Percentiles rank a stretch among this genome's conserved stretches.
phyloP scores from a whole-genome alignment of 2,113 vertebrate species.

The Cyanocitta stelleri region DNA sequence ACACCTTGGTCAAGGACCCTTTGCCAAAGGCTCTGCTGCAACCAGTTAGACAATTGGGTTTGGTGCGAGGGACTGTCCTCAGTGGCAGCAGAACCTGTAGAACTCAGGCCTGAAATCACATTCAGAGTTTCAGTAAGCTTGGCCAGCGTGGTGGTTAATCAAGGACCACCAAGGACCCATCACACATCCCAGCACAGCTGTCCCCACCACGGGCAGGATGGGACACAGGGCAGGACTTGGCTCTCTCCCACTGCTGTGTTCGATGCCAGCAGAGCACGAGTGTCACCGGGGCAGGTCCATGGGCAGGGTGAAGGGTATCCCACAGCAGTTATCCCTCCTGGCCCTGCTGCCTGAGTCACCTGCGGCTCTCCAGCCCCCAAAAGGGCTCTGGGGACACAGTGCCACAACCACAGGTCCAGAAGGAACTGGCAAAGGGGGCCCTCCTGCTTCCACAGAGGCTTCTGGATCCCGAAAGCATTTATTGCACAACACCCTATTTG shows the following conservation, averaged over 20 bases:
- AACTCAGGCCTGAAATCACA: accelerated
- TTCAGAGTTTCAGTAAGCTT: not conserved
- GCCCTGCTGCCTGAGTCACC: not conserved
- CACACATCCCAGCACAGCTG: not conserved
- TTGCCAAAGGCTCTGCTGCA: too few relatives aligned
- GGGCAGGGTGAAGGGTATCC: not conserved
- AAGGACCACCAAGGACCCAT: not conserved
- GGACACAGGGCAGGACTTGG: accelerated
- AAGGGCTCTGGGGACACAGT: not conserved
- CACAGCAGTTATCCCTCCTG: accelerated
- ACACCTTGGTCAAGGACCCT: not conserved
- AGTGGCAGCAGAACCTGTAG: not conserved
- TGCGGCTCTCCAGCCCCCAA: accelerated
- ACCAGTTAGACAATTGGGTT: accelerated
- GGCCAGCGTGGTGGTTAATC: accelerated
- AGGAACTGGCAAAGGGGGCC: not conserved
- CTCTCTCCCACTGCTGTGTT: accelerated
- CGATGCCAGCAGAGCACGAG: accelerated
- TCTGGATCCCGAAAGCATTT: not conserved
- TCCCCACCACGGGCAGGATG: not conserved
- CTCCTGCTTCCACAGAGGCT: not conserved
- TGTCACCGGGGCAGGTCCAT: accelerated
- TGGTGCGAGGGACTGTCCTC: not conserved
- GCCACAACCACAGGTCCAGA: not conserved
- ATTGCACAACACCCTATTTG: conserved; percentile 56